Evolutionary conservation across 2,888 invertebrate species (phyloP).

Genomic region (Spialia ferax): DNA sequence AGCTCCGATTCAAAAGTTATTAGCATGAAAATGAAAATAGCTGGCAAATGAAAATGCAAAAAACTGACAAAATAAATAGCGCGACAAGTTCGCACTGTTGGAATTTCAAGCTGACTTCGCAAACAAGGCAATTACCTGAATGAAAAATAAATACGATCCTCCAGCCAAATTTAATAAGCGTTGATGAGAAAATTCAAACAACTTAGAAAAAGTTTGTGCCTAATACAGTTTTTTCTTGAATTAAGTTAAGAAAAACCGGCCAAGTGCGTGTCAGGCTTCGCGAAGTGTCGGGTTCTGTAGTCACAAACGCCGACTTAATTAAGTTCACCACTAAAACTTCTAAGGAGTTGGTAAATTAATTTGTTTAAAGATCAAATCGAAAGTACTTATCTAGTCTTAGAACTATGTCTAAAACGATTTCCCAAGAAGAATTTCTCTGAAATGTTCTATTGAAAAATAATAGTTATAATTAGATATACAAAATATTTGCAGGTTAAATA

Average conservation of each 20-base stretch:
- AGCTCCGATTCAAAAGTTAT: neutral
- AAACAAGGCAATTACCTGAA: slow-evolving; percentile 36
- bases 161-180: slow-evolving; percentile 32
- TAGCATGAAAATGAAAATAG: neutral
- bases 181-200: slow-evolving; percentile 35
- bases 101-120: slow-evolving; percentile 34
- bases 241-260: slow-evolving; percentile 10
- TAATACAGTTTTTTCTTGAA: slow-evolving; percentile 12
- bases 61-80: slow-evolving; percentile 12
- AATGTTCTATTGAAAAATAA: too few species aligned
- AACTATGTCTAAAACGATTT: too few species aligned
- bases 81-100: slow-evolving; percentile 20
- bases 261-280: too few species aligned
- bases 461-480: too few species aligned
- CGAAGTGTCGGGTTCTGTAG: too few species aligned
- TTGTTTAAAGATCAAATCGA: too few species aligned
- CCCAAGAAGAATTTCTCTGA: too few species aligned
- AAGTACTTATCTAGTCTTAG: too few species aligned
- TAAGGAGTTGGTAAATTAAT: too few species aligned
- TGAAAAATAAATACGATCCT: slow-evolving; percentile 33
- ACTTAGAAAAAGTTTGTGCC: slow-evolving; percentile 25
- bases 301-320: too few species aligned
- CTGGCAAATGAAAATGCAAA: neutral
- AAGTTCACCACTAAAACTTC: too few species aligned
- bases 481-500: too few species aligned